Evolutionary conservation across 2,888 invertebrate genomes (phyloP), one percentile per base, ranked within the genome.

Genomic region (Sabatieria punctata): DNA sequence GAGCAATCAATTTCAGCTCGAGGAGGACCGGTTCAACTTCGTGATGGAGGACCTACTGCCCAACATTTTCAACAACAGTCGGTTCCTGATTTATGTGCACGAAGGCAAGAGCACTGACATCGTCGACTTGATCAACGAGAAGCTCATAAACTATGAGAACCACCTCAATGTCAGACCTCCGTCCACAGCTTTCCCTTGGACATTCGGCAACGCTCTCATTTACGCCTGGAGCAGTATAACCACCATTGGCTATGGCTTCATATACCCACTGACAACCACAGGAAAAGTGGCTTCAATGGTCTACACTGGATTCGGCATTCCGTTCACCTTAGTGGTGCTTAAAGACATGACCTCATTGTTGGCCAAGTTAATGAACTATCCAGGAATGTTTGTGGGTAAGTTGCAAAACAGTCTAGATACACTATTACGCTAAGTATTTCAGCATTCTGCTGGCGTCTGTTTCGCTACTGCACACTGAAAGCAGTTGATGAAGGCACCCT

Each of bases 301-400:
- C 19, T 66, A 66, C 18, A 33, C 4, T 33, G 11, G 4, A 11
- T 38, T 65, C 8, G 69, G 69, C 3, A 65, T 69, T 41, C 68
- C 68, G 1, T 59, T 69, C 41, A 67, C 68, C 4, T 54, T 66
- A 36, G 54, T 66, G 13, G 58, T 65, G 11, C 50, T 66, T 47
- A 60, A 62, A 8, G 60, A 63, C 39, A 51, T 65, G 15, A 40
- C 30, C n/a, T 6, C 24, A 6, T 38, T 57, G 2, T 26, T 57
- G 8, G 52, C 54, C 6, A 51, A 48, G 26, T 43, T 58, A 11
- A 41, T 57, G 26, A 43, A 55, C 41, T 49, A 55, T 35, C 59
- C 57, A 6, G 55, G 59, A 39, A 41, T 48, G 4, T 23, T 58
- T 19, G 46, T 56, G 22, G 53, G 54, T 51, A 47, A 44, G 44